Evolutionary conservation across 2,113 vertebrate species (phyloP).

Genomic region (Pristiophorus japonicus): DNA sequence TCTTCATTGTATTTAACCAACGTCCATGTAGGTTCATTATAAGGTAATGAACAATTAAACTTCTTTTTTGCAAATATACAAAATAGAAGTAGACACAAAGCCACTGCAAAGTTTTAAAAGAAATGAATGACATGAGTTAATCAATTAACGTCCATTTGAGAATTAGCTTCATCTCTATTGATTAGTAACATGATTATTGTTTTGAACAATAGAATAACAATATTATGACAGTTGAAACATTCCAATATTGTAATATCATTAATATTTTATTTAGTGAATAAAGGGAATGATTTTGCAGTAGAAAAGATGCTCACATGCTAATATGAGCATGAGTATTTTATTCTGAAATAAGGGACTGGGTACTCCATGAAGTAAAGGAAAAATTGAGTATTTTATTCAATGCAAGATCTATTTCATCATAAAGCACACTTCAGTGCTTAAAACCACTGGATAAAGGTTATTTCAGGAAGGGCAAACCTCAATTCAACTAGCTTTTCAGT

Average conservation of each 20-base stretch:
- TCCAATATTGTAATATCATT: neutral
- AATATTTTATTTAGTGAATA: neutral
- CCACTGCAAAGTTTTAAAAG: conserved; percentile 24
- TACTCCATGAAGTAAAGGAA: neutral
- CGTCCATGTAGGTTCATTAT: neutral
- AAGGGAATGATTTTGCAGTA: neutral
- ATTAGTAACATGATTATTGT: neutral
- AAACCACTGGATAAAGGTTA: neutral
- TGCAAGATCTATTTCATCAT: neutral
- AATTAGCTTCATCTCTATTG: neutral
- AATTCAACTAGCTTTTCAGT: neutral
- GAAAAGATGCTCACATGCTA: neutral
- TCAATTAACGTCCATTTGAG: neutral
- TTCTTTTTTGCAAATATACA: neutral
- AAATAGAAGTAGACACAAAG: neutral
- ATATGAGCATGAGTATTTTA: neutral
- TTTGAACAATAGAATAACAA: neutral
- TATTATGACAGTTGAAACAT: neutral
- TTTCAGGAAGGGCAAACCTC: neutral
- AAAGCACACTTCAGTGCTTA: neutral
- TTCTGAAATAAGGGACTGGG: neutral
- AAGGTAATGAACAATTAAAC: neutral
- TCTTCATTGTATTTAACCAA: conserved; percentile 1
- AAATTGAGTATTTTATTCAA: neutral
- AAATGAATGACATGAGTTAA: neutral